Conservation (phyloP, 2,113 vertebrate species). For the Hymenochirus boettgeri region DNA sequence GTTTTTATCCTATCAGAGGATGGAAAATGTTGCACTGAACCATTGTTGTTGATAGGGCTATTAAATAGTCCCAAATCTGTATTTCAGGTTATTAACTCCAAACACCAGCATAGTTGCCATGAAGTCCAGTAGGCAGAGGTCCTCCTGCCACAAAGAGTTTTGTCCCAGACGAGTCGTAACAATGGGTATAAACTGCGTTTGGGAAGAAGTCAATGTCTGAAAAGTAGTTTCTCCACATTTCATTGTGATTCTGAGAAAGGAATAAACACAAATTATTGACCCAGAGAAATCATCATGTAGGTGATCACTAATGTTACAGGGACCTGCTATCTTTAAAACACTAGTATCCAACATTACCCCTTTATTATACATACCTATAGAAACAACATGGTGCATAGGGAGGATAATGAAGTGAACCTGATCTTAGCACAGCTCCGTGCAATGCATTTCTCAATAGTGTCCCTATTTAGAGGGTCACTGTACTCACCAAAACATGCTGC, state of each 20-base stretch:
- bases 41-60: background rate
- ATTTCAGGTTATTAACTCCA: constrained; percentile 81
- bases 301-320: too few species aligned
- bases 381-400: too few species aligned
- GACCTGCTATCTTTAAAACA: too few species aligned
- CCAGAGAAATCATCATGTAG: too few species aligned
- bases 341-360: too few species aligned
- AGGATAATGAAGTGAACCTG: too few species aligned
- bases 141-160: constrained; percentile 97
- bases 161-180: constrained; percentile 94
- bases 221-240: constrained; percentile 98
- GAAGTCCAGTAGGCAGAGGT: constrained; percentile 92
- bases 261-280: too few species aligned
- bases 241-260: constrained; percentile 82
- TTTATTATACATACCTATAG: too few species aligned
- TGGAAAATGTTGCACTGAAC: background rate
- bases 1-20: background rate
- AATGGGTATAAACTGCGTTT: constrained; percentile 97
- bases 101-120: constrained; percentile 94
- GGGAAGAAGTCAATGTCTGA: constrained; percentile 94
- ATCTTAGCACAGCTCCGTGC: too few species aligned
- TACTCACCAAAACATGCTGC: too few species aligned
- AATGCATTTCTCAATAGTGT: too few species aligned
- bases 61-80: background rate
- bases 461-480: too few species aligned